These are phyloP conservation scores for Ganaspis sp. DNA, from an alignment of 1,140 invertebrate species.

Conservation along the genomic window DNA sequence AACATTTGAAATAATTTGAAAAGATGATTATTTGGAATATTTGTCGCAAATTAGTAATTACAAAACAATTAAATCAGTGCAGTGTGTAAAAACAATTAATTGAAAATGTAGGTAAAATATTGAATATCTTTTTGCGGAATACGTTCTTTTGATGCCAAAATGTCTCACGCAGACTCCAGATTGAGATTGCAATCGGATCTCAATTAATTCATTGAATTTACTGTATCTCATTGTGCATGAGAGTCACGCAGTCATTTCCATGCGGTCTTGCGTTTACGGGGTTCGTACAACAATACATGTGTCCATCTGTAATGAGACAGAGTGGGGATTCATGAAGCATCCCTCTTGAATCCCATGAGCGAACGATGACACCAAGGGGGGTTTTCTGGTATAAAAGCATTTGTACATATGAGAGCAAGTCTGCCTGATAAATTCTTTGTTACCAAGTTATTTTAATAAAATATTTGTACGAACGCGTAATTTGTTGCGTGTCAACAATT, in stretches of 20 bases:
- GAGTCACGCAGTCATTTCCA: constrained; percentile 66
- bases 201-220: constrained; percentile 67
- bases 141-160: neutral
- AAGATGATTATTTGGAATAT: too few relatives aligned
- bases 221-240: constrained; percentile 49
- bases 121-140: too few relatives aligned
- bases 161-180: constrained; percentile 35
- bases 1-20: too few relatives aligned
- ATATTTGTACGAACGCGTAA: too few relatives aligned
- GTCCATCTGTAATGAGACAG: constrained; percentile 47
- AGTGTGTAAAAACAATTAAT: too few relatives aligned
- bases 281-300: constrained; percentile 40
- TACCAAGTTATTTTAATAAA: neutral
- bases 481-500: too few relatives aligned
- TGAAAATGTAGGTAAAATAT: too few relatives aligned
- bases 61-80: too few relatives aligned
- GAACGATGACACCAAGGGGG: constrained; percentile 40
- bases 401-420: constrained; percentile 56
- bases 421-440: constrained; percentile 38
- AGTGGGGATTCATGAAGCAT: constrained; percentile 43
- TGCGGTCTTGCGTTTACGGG: constrained; percentile 57
- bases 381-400: constrained; percentile 67
- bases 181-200: constrained; percentile 49
- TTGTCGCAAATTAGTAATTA: too few relatives aligned
- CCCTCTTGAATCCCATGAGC: constrained; percentile 48